Conservation (phyloP, 2,888 invertebrate species). For the Mythimna ferrago region DNA sequence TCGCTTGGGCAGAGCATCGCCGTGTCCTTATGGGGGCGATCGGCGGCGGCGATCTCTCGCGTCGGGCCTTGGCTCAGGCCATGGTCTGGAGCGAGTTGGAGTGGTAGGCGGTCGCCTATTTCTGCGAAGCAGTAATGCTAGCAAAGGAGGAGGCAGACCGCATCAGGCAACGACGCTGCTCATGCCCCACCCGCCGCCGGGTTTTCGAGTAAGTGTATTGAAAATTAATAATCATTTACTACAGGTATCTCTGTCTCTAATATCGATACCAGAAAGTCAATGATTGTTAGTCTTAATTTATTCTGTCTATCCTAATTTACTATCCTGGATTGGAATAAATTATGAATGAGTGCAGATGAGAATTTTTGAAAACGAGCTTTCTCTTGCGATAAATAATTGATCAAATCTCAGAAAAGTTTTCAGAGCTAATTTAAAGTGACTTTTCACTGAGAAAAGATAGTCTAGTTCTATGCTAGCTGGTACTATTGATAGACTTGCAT, state of each 20-base stretch:
- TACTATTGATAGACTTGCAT: constrained; percentile 31
- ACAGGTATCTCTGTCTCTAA: neutral
- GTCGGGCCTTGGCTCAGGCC: too few relatives aligned
- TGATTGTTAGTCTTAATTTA: neutral
- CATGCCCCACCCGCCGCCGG: too few relatives aligned
- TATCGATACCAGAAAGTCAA: neutral
- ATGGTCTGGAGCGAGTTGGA: too few relatives aligned
- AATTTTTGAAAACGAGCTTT: neutral
- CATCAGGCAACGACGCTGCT: too few relatives aligned
- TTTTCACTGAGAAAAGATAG: constrained; percentile 3
- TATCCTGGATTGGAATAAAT: neutral
- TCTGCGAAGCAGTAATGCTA: too few relatives aligned
- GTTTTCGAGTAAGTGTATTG: too few relatives aligned
- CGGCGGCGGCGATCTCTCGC: too few relatives aligned
- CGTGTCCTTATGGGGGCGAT: too few relatives aligned
- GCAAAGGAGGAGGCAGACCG: too few relatives aligned
- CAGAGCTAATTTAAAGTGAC: neutral
- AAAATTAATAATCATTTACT: neutral
- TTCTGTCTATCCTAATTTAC: neutral
- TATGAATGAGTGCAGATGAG: neutral
- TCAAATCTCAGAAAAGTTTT: neutral
- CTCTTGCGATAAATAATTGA: constrained; percentile 2
- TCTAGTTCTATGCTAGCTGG: neutral
- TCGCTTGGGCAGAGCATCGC: too few relatives aligned
- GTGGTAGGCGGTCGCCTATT: too few relatives aligned